These are phyloP conservation scores for Trisateles emortualis DNA, from an alignment of 2,888 invertebrate genomes.

Conservation along the genomic window DNA sequence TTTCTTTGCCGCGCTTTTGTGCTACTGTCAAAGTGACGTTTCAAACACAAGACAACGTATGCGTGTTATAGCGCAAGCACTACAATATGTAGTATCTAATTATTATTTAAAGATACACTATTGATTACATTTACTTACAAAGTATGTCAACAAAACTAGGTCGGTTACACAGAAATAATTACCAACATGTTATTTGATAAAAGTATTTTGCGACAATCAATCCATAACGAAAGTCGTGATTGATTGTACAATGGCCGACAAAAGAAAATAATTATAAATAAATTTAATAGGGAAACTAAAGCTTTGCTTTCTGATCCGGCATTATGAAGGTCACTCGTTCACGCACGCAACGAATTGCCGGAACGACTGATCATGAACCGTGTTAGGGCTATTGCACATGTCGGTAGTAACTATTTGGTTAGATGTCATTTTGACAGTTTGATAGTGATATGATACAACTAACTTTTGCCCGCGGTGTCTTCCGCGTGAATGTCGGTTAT, in stretches of 20 bases:
- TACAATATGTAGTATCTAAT: background rate
- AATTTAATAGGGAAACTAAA: slow-evolving; percentile 58
- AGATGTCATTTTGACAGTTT: background rate
- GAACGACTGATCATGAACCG: slow-evolving; percentile 26
- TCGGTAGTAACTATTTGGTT: slow-evolving; percentile 1
- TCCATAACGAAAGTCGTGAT: slow-evolving; percentile 51
- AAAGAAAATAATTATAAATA: slow-evolving; percentile 60
- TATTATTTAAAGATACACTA: slow-evolving; percentile 6
- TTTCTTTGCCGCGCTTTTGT: too few species aligned
- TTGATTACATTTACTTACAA: background rate
- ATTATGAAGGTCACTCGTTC: slow-evolving; percentile 46
- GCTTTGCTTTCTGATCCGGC: slow-evolving; percentile 56
- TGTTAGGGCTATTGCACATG: slow-evolving; percentile 16
- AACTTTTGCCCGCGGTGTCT: too few species aligned
- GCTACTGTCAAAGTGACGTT: too few species aligned
- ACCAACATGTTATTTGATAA: background rate
- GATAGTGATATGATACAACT: too few species aligned
- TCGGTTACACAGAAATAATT: slow-evolving; percentile 4
- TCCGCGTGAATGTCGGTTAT: too few species aligned
- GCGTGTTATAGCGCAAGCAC: too few species aligned
- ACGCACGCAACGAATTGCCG: slow-evolving; percentile 35
- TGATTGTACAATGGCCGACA: slow-evolving; percentile 44
- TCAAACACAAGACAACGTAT: too few species aligned
- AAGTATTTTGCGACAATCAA: slow-evolving; percentile 18
- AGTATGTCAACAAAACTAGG: slow-evolving; percentile 3